Base-by-base conservation (phyloP, 1,140 invertebrate species). In the Danaus plexippus region DNA sequence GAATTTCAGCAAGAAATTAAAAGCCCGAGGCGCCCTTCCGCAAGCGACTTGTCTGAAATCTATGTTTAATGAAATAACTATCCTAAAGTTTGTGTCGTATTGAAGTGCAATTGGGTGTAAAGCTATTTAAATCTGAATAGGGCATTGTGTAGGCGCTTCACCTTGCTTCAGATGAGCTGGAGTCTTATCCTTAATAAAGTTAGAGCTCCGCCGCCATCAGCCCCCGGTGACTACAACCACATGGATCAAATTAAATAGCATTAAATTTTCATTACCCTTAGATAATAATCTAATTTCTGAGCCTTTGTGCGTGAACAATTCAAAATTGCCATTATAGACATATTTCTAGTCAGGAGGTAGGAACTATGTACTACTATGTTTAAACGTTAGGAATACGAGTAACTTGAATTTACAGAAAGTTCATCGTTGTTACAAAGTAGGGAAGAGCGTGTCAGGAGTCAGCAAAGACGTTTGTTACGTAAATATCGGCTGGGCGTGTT, bases 81-180 rank as follows among this genome's bases (percentile, higher is more conserved):
- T 77, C 64, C 71, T 60, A 69, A 71, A 74, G 73, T 69, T 73
- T 67, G 66, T 66, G 76, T 70, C 75, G 74, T 78, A 87, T 87
- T 87, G 81, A 87, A 77, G 80, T 61, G 80, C 79, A 87, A 87
- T 85, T 87, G 81, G 73, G 84, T 75, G 82, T 87, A 73, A 85
- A 87, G 84, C 80, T 84, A 87, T 87, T 87, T 84, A 84, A 87
- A 87, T 84, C 71, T 87, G 84, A 87, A 85, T 85, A 81, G 80
- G 65, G 77, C 62, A 85, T 87, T 87, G 82, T 87, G 72, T 74
- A 75, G 70, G 73, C 75, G 77, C 81, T 71, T 81, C 77, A 87
- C 79, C 82, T 85, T 85, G 79, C 75, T 84, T 82, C 80, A 73
- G 73, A 66, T 73, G 69, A 66, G 60, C 61, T 58, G 62, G 64